Conservation (phyloP, 1,140 invertebrate species). For the Palaemon carinicauda region DNA sequence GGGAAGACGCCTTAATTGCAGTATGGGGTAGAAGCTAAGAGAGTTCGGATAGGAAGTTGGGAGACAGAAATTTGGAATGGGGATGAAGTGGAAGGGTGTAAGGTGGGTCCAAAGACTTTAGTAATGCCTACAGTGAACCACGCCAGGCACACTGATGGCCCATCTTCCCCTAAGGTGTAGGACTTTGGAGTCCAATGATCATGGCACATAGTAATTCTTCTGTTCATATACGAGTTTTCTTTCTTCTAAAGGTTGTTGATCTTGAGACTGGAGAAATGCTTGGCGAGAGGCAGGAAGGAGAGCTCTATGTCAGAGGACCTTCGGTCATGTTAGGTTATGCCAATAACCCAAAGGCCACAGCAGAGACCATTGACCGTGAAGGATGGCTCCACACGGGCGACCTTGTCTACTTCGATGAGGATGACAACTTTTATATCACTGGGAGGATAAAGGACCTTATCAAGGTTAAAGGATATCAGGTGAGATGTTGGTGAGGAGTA, state of each 20-base stretch:
- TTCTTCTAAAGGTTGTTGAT: slow-evolving; percentile 65
- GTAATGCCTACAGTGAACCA: too few species aligned
- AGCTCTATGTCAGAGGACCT: slow-evolving; percentile 76
- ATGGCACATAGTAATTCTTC: neutral
- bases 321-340: slow-evolving; percentile 64
- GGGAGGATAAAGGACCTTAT: slow-evolving; percentile 59
- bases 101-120: too few species aligned
- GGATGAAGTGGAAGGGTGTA: too few species aligned
- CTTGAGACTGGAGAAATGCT: slow-evolving; percentile 71
- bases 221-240: neutral
- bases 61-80: too few species aligned
- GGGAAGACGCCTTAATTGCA: too few species aligned
- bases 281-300: slow-evolving; percentile 72
- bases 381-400: slow-evolving; percentile 68
- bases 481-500: neutral
- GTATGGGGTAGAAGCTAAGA: too few species aligned
- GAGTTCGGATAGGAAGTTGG: too few species aligned
- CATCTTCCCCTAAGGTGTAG: too few species aligned
- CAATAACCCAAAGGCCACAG: slow-evolving; percentile 64
- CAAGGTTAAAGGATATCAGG: slow-evolving; percentile 42
- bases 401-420: slow-evolving; percentile 62
- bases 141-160: too few species aligned
- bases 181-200: neutral
- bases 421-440: slow-evolving; percentile 58
- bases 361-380: slow-evolving; percentile 63